Evolutionary conservation across 2,888 invertebrate genomes (phyloP).

Genomic region (Galerucella pusilla): DNA sequence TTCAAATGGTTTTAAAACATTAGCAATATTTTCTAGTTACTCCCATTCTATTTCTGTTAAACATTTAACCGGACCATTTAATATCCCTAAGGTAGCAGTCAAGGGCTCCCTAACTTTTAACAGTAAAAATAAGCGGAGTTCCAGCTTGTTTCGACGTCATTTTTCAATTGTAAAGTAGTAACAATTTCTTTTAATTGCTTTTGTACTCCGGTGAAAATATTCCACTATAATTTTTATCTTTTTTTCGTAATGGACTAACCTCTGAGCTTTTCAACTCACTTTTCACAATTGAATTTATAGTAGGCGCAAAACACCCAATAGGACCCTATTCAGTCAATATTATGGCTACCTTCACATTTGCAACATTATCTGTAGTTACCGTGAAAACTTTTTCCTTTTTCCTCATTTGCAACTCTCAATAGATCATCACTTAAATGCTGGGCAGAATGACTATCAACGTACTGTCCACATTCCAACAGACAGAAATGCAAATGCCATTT

Average conservation of each 20-base stretch:
- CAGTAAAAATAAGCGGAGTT: not conserved
- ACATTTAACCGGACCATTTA: constrained; percentile 43
- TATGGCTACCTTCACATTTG: constrained; percentile 28
- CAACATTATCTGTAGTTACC: constrained; percentile 33
- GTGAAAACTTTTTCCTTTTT: constrained; percentile 15
- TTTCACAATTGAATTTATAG: no score
- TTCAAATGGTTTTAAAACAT: constrained; percentile 43
- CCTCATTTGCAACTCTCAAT: no score
- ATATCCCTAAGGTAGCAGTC: constrained; percentile 38
- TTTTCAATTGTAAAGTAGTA: constrained; percentile 15
- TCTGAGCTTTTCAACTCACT: constrained; percentile 1
- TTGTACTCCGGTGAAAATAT: constrained; percentile 31
- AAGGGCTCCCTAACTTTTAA: constrained; percentile 40
- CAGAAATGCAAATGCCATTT: no score
- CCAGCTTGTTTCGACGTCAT: constrained; percentile 13
- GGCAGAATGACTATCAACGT: no score
- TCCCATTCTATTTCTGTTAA: constrained; percentile 42
- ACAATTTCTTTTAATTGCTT: constrained; percentile 32
- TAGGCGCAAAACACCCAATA: no score
- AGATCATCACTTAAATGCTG: no score
- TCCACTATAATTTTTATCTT: constrained; percentile 26
- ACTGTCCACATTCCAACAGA: no score
- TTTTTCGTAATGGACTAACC: constrained; percentile 3
- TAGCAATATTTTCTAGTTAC: constrained; percentile 34
- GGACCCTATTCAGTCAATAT: not conserved